These are phyloP conservation scores for Coregonus ussuriensis DNA, from an alignment of 2,797 vertebrate genomes.

Conservation along the genomic window DNA sequence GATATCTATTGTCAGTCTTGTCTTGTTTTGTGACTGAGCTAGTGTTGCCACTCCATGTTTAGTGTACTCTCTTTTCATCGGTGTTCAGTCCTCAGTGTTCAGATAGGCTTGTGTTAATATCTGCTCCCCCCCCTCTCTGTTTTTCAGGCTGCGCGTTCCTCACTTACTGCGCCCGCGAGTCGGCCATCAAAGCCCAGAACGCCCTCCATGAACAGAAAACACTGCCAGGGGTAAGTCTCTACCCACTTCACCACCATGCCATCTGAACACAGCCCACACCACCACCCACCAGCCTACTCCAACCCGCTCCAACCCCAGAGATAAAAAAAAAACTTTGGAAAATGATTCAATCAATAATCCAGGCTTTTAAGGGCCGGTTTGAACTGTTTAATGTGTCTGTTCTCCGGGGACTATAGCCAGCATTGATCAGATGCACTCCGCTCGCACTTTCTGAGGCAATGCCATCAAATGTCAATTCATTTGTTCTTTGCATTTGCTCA, in stretches of 20 bases:
- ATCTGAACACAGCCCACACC: slow-evolving; percentile 48
- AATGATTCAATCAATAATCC: slow-evolving; percentile 73
- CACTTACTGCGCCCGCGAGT: slow-evolving; percentile 97
- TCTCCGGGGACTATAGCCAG: slow-evolving; percentile 62
- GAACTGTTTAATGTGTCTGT: slow-evolving; percentile 66
- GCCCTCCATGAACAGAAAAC: slow-evolving; percentile 98
- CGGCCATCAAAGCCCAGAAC: slow-evolving; percentile 98
- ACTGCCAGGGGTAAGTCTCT: slow-evolving; percentile 93
- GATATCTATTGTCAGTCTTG: background rate
- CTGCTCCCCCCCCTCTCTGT: slow-evolving; percentile 16
- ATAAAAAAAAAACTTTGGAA: slow-evolving; percentile 65
- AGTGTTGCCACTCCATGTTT: background rate
- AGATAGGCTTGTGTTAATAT: background rate
- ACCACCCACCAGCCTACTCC: slow-evolving; percentile 42
- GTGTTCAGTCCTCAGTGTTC: slow-evolving; percentile 7
- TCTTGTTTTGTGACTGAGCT: background rate
- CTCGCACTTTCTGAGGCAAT: slow-evolving; percentile 52
- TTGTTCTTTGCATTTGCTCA: slow-evolving; percentile 48
- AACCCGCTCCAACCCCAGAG: slow-evolving; percentile 56
- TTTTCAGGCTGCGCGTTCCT: slow-evolving; percentile 94
- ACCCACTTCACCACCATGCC: slow-evolving; percentile 23
- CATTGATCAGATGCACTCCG: slow-evolving; percentile 71
- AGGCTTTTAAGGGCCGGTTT: slow-evolving; percentile 72
- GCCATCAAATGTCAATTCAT: slow-evolving; percentile 62
- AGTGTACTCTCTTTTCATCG: background rate